Evolutionary conservation across 2,113 vertebrate genomes (phyloP).

Genomic region (Pelobates fuscus): DNA sequence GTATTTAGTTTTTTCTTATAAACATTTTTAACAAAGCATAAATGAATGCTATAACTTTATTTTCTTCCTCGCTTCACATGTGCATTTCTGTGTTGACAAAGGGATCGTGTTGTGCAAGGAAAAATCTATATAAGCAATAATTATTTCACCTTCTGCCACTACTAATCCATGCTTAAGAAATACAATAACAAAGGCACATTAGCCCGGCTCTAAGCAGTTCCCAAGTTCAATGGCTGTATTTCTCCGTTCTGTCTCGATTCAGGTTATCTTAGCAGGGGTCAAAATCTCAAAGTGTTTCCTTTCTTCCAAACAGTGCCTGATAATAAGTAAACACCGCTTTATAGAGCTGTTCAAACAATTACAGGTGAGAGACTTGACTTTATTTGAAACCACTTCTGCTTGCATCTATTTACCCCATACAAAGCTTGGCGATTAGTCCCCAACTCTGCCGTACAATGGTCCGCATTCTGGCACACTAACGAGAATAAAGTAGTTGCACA

Average conservation of each 20-base stretch:
- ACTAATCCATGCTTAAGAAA: conserved; percentile 26
- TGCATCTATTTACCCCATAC: conserved; percentile 37
- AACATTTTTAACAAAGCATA: background rate
- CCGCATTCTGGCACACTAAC: conserved; percentile 15
- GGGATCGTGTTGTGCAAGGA: conserved; percentile 3
- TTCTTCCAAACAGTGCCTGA: conserved; percentile 27
- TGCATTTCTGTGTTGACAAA: conserved; percentile 2
- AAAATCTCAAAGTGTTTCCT: conserved; percentile 26
- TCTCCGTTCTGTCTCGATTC: conserved; percentile 7
- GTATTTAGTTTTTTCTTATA: no score
- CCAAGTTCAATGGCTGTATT: conserved; percentile 30
- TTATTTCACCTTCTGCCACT: conserved; percentile 20
- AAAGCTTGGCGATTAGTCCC: conserved; percentile 21
- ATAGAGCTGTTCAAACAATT: conserved; percentile 7
- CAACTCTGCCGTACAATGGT: conserved; percentile 13
- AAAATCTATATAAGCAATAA: conserved; percentile 16
- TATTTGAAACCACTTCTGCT: conserved; percentile 20
- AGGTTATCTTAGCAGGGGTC: conserved; percentile 37
- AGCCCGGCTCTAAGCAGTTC: conserved; percentile 15
- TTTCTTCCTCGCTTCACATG: background rate
- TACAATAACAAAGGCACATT: conserved; percentile 20
- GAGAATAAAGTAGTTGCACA: background rate
- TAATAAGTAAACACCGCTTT: conserved; percentile 34
- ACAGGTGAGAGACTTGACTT: conserved; percentile 12
- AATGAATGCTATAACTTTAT: background rate